Evolutionary conservation across 2,888 invertebrate genomes (phyloP), one percentile per base, ranked within the genome.

Genomic region (Pachydiplax longipennis): DNA sequence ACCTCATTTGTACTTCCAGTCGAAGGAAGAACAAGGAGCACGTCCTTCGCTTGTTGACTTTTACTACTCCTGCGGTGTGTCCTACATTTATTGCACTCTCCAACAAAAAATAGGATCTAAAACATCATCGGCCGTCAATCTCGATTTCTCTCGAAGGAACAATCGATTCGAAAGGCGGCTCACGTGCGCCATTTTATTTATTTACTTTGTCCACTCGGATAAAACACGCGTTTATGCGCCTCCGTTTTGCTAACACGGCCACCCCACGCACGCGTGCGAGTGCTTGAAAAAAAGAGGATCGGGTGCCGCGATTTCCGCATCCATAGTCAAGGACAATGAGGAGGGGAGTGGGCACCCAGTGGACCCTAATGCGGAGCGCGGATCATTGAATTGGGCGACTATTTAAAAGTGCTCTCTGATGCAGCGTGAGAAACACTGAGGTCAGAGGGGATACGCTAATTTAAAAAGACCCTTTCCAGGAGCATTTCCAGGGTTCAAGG

Each of bases 261-360:
- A 2, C 15, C 87, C 83, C 35, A 2, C 15, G 65, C 18, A 37
- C n/a, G 61, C 87, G 87, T 53, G 61, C 61, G 83, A 25, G 13
- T 25, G 8, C 61, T 61, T 61, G 35, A 31, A 87, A 37, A 87
- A 58, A 87, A 37, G 37, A 31, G 61, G 53, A 25, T 53, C 83
- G 15, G 53, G 53, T 31, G 83, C 48, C 82, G 83, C n/a, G 58
- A 58, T 65, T 87, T 61, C 87, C 87, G 87, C 87, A 61, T 87
- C 87, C 61, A 37, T 87, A n/a, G 61, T 5, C 61, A 61, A 12
- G 58, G 48, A 87, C 87, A 87, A 87, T 25, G n/a, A n/a, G n/a
- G n/a, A n/a, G n/a, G n/a, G n/a, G n/a, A n/a, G n/a, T n/a, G 61
- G 83, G 44, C 44, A 35, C 44, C 44, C 15, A n/a, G n/a, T 22